phyloP scores from a whole-genome alignment of 2,113 vertebrate species.

The Erinaceus europaeus region DNA sequence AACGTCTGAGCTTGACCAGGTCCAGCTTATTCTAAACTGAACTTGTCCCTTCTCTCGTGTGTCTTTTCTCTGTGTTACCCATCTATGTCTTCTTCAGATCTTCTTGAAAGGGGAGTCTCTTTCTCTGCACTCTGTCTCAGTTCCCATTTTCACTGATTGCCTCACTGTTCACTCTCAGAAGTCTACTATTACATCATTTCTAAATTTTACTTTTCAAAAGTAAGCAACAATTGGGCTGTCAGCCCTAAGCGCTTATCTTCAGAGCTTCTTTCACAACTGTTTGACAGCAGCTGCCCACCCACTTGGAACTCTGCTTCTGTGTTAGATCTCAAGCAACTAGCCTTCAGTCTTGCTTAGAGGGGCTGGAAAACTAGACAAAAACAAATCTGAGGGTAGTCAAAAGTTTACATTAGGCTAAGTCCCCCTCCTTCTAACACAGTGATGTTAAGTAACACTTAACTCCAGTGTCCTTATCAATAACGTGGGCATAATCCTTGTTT shows the following conservation, averaged over 20 bases:
- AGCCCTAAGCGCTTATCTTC: not conserved
- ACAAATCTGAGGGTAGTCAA: not conserved
- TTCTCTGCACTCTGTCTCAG: too few relatives aligned
- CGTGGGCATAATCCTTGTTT: not conserved
- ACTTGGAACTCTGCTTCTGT: not conserved
- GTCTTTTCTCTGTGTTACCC: not conserved
- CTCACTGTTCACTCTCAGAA: not conserved
- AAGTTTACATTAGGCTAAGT: not conserved
- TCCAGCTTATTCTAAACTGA: constrained; percentile 1
- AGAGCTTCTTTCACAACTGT: not conserved
- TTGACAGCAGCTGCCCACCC: not conserved
- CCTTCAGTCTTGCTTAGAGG: not conserved
- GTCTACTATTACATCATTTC: not conserved
- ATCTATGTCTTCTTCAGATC: not conserved
- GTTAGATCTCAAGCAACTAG: not conserved
- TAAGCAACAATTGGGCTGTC: not conserved
- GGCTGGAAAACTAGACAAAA: not conserved
- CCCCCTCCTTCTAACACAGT: not conserved
- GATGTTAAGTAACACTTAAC: not conserved
- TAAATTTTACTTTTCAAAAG: constrained; percentile 2
- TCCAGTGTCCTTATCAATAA: not conserved
- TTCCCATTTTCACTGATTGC: not conserved
- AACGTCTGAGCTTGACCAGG: not conserved
- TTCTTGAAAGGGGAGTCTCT: not conserved
- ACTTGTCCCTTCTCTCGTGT: not conserved